A percentile compares a stretch with the other conserved stretches of the same genome.
Evolutionary conservation across 2,113 vertebrate species (phyloP).

Genomic region (Otis tarda): DNA sequence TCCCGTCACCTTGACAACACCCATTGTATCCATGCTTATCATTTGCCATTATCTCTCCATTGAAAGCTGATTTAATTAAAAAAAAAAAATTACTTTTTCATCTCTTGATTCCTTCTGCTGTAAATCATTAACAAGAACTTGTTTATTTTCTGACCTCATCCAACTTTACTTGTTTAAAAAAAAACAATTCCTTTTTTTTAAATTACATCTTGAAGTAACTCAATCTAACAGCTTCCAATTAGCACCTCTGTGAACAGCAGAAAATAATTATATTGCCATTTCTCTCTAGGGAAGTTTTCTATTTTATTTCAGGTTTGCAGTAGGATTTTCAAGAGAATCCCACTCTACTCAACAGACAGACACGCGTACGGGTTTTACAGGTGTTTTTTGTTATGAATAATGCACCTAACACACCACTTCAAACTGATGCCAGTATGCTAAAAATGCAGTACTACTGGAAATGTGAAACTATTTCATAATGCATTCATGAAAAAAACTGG

Average conservation of each 20-base stretch:
- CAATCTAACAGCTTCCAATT: background rate
- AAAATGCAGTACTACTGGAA: background rate
- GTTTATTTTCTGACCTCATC: background rate
- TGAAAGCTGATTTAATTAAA: background rate
- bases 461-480: background rate
- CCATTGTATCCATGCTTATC: rapidly evolving
- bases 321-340: background rate
- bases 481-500: background rate
- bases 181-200: background rate
- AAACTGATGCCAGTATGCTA: background rate
- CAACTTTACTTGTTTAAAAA: background rate
- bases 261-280: background rate
- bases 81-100: background rate
- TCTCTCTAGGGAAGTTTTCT: background rate
- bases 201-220: background rate
- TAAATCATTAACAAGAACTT: background rate
- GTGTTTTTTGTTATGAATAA: background rate
- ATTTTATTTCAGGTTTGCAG: background rate
- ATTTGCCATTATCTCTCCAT: background rate
- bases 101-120: background rate
- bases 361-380: background rate
- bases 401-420: background rate
- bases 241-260: background rate
- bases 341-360: background rate
- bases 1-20: background rate